These are phyloP conservation scores for Lycophotia porphyrea DNA, from an alignment of 2,888 invertebrate genomes.

Conservation along the genomic window DNA sequence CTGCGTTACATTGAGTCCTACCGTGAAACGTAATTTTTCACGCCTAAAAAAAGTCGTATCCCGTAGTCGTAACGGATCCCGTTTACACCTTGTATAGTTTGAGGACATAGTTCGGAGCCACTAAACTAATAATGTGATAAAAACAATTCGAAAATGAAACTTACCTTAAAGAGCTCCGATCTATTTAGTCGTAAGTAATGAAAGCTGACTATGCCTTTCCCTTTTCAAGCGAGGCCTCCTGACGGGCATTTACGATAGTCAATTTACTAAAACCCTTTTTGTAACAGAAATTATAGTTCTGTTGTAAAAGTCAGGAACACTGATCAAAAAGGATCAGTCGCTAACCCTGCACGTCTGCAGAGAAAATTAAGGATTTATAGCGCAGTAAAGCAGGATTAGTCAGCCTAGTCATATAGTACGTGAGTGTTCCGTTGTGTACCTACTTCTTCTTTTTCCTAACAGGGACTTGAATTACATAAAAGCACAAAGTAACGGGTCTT, in stretches of 20 bases:
- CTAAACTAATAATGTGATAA: background rate
- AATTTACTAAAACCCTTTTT: conserved; percentile 13
- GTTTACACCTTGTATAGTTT: no score
- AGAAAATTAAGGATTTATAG: conserved; percentile 32
- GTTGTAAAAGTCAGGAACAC: conserved; percentile 8
- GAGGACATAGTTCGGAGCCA: background rate
- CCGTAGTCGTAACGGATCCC: no score
- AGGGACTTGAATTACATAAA: background rate
- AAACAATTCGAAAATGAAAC: conserved; percentile 11
- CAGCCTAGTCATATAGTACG: background rate
- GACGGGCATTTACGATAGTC: conserved; percentile 7
- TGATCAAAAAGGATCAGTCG: conserved; percentile 5
- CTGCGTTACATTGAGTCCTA: no score
- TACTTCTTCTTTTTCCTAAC: background rate
- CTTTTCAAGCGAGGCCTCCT: conserved; percentile 24
- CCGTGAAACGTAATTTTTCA: no score
- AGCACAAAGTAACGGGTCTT: background rate
- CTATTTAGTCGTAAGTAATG: conserved; percentile 33
- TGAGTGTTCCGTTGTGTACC: background rate
- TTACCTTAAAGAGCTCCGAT: background rate
- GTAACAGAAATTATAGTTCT: background rate
- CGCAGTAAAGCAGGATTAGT: background rate
- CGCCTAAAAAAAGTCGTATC: no score
- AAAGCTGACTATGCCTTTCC: conserved; percentile 33
- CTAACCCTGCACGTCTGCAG: background rate